A percentile compares a stretch with the other conserved stretches of the same genome.
These are phyloP conservation scores for Agelastica alni DNA, from an alignment of 2,888 invertebrate genomes.

Conservation along the genomic window DNA sequence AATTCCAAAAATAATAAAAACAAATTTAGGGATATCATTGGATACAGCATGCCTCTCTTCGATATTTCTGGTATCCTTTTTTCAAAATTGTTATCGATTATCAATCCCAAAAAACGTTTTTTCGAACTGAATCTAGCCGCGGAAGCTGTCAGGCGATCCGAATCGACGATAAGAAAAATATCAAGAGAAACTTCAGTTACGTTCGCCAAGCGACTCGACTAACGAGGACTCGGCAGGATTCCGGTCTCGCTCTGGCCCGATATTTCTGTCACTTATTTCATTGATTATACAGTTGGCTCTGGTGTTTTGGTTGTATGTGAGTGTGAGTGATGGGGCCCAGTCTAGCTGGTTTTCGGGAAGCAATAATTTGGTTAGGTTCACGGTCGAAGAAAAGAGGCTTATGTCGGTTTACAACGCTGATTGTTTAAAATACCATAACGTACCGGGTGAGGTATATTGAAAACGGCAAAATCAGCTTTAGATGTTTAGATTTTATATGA, in stretches of 20 bases:
- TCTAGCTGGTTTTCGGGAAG: constrained; percentile 13
- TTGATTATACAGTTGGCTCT: constrained; percentile 19
- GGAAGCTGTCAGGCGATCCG: no score
- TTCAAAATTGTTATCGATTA: no score
- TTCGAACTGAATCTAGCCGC: no score
- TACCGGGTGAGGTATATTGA: constrained; percentile 9
- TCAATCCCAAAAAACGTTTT: no score
- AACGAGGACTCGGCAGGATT: not conserved
- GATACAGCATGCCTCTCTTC: no score
- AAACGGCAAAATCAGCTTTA: no score
- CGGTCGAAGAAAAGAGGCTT: constrained; percentile 12
- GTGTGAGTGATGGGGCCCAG: constrained; percentile 13
- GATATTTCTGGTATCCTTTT: no score
- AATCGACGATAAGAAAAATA: no score
- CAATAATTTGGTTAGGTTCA: constrained; percentile 12
- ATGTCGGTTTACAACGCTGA: not conserved
- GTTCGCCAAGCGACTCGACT: not conserved
- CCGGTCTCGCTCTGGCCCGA: constrained; percentile 7
- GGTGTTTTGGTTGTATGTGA: constrained; percentile 5
- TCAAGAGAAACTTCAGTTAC: not conserved
- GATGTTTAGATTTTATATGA: no score
- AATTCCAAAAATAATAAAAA: no score
- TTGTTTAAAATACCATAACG: constrained; percentile 1
- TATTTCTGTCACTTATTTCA: constrained; percentile 24
- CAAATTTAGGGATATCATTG: no score